Percentiles rank a stretch among this genome's conserved stretches.
phyloP scores from a whole-genome alignment of 2,113 vertebrate species.

The Donacobius atricapilla region DNA sequence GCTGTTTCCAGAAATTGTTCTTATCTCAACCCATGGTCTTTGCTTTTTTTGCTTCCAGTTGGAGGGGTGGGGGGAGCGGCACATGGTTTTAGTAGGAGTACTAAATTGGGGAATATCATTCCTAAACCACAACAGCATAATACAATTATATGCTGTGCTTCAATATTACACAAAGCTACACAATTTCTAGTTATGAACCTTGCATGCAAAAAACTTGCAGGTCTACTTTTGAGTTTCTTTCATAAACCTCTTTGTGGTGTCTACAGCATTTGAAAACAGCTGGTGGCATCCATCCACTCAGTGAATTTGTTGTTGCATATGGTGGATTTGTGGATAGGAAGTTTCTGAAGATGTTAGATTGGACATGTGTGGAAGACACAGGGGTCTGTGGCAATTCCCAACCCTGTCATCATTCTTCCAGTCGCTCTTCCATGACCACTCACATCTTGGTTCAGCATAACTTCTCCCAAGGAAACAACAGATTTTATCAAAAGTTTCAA shows the following conservation, averaged over 20 bases:
- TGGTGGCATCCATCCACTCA: background rate
- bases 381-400: background rate
- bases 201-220: background rate
- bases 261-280: background rate
- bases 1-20: background rate
- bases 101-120: background rate
- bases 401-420: background rate
- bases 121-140: background rate
- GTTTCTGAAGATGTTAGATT: background rate
- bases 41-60: rapidly evolving
- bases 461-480: background rate
- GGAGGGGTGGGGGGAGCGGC: rapidly evolving
- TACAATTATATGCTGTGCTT: background rate
- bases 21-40: background rate
- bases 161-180: background rate
- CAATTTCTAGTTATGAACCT: background rate
- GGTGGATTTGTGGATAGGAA: background rate
- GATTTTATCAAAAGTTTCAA: background rate
- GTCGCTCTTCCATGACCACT: rapidly evolving
- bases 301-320: background rate
- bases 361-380: background rate
- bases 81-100: background rate
- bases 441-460: background rate
- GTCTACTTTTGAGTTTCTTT: background rate
- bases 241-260: background rate